phyloP scores from a whole-genome alignment of 2,888 invertebrate species.

The Esperia sulphurella region DNA sequence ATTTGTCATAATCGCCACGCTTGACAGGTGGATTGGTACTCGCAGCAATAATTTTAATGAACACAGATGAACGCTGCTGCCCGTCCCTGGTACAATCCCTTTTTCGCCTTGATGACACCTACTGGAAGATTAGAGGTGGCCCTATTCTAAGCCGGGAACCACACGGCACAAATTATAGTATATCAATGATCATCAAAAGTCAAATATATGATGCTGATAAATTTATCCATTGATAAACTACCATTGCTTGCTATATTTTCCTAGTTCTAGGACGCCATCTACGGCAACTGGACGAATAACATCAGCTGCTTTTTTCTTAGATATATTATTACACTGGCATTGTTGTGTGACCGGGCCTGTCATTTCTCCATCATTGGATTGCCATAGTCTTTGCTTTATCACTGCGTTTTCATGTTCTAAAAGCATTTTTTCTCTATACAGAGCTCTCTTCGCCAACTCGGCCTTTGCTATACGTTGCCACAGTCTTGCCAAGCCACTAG shows the following conservation, averaged over 20 bases:
- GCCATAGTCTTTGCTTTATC: slow-evolving; percentile 36
- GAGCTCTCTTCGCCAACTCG: slow-evolving; percentile 55
- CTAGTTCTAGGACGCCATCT: slow-evolving; percentile 46
- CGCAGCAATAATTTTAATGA: no score
- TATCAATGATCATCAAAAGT: no score
- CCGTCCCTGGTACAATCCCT: no score
- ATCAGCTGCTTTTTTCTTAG: slow-evolving; percentile 14
- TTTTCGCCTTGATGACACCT: no score
- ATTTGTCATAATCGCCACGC: no score
- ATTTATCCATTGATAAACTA: neutral
- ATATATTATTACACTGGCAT: slow-evolving; percentile 37
- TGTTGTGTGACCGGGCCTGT: slow-evolving; percentile 19
- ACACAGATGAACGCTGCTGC: no score
- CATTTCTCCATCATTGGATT: slow-evolving; percentile 26
- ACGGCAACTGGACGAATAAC: slow-evolving; percentile 38
- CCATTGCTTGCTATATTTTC: slow-evolving; percentile 28
- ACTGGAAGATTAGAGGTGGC: no score
- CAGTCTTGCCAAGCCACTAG: slow-evolving; percentile 53
- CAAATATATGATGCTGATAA: no score
- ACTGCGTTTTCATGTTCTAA: slow-evolving; percentile 53
- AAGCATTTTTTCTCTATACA: slow-evolving; percentile 54
- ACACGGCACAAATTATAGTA: no score
- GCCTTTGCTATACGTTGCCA: slow-evolving; percentile 67
- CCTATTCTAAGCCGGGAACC: no score
- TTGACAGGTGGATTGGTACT: no score